These are phyloP conservation scores for Felis catus DNA, from an alignment of 2,113 vertebrate species.

Conservation along the genomic window F.catus_Fca126_mat1.0 CM031413.1:132070001-132070500, in stretches of 20 bases:
- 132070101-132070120: neutral
- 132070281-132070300: slow-evolving; percentile 68
- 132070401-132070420: slow-evolving; percentile 11
- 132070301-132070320: slow-evolving; percentile 34
- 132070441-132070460: slow-evolving; percentile 70
- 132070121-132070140: neutral
- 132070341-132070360: slow-evolving; percentile 58
- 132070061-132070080: neutral
- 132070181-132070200: slow-evolving; percentile 49
- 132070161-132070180: slow-evolving; percentile 45
- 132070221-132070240: slow-evolving; percentile 73
- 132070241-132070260: slow-evolving; percentile 52
- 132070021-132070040: neutral
- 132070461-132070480: slow-evolving; percentile 69
- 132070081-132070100: slow-evolving; percentile 17
- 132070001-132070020: neutral
- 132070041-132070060: neutral
- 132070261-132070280: slow-evolving; percentile 62
- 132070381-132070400: slow-evolving; percentile 60
- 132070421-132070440: slow-evolving; percentile 51
- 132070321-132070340: slow-evolving; percentile 19
- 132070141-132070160: slow-evolving; percentile 38
- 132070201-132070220: slow-evolving; percentile 69
- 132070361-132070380: slow-evolving; percentile 44
- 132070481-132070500: slow-evolving; percentile 70